Base-by-base conservation (phyloP, 2,797 vertebrate genomes). In the Florisuga fusca region DNA sequence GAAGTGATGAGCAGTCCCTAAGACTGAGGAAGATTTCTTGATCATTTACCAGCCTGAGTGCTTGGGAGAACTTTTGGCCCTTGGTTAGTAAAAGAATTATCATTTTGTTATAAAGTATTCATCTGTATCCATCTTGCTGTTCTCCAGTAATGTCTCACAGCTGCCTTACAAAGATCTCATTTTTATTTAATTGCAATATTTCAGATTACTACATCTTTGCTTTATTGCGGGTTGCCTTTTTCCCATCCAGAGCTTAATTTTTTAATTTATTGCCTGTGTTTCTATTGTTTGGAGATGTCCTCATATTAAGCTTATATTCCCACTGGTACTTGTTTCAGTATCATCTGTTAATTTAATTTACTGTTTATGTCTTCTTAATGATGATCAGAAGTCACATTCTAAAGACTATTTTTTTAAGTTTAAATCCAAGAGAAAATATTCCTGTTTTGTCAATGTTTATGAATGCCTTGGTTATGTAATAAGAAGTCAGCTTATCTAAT, bases 311-410 rank as follows among this genome's bases (percentile, higher is more conserved):
- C 84, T 71, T 67, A 34, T 53, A 36, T 66, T 85, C 48, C 72
- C 48, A 55, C n/a, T 57, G 36, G 48, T 88, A 66, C 81, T 38
- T 63, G 81, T 63, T 81, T 84, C 84, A 85, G 33, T 72, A 81
- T 91, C 59, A 84, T 84, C 69, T 81, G 54, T 91, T 75, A 81
- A 80, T 58, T 81, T 94, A 88, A n/a, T 55, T 55, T n/a, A 55
- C 31, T 84, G 53, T 94, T 88, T 84, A 67, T 67, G 54, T 88
- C 64, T 84, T 88, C 64, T 88, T 94, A 54, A 62, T 84, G 69
- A 67, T 90, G 59, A 93, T 84, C 64, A 67, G 58, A 45, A 91
- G 69, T 67, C 80, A 63, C 68, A 88, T 91, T 81, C 62, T 84
- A 81, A 88, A 79, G 59, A 84, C 75, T 11, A 87, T 63, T 58